Base-by-base conservation (phyloP, 1,140 invertebrate species). In the Saccostrea echinata region DNA sequence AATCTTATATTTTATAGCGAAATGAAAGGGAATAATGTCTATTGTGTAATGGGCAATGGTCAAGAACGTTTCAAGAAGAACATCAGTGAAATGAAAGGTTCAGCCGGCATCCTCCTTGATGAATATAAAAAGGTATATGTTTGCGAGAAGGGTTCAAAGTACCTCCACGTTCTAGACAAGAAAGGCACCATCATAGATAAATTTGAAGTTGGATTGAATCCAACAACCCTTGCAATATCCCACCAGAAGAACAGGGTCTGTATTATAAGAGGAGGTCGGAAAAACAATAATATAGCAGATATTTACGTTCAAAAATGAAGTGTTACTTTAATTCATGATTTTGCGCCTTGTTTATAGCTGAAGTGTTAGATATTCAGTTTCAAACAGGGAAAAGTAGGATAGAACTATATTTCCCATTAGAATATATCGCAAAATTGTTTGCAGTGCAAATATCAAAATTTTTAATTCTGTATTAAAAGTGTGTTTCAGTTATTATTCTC, bases 1-100 rank as follows among this genome's bases (percentile, higher is more conserved):
- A 24, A 68, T n/a, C n/a, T 68, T 24, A 68, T 68, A 6, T 68
- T 68, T 24, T 68, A 68, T n/a, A 68, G 64, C 24, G 64, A 68
- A 11, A 8, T 68, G 24, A 68, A 18, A 68, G n/a, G 21, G 4
- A 68, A 27, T n/a, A 68, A 11, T 11, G 64, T 68, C 21, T 68
- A 68, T 11, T 24, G 64, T n/a, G n/a, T 68, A 1, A n/a, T n/a
- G 3, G 64, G 64, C 2, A 68, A 68, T 24, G 64, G 64, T 18
- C 21, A 24, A 24, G 24, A 18, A 11, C 18, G 64, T 6, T 68
- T n/a, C 24, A 27, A 68, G 24, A 24, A 68, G 11, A 27, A n/a
- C 1, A 9, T 11, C 1, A 27, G 24, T 68, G n/a, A 24, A 6
- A 24, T 68, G 18, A 18, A 24, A n/a, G 64, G 18, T 24, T n/a